Base-by-base conservation (phyloP, 2,888 invertebrate species). In the Blera fallax region DNA sequence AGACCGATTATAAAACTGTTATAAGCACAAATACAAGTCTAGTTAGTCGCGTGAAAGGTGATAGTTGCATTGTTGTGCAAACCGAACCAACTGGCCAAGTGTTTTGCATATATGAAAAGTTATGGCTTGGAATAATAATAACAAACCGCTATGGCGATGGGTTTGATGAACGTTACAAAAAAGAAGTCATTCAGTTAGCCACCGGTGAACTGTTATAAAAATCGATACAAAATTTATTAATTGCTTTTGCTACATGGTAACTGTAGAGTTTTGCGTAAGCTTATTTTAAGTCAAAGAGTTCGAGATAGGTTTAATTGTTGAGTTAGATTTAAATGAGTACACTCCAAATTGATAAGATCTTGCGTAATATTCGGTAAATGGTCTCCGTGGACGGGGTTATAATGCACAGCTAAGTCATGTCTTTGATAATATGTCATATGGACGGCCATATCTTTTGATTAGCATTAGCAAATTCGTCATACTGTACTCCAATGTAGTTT, bases 1-100 rank as follows among this genome's bases (percentile, higher is more conserved):
- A 48, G 45, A 45, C 37, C 62, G 76, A 48, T 45, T 56, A 69
- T 62, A 72, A 58, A 69, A 81, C 76, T 32, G 81, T 81, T 69
- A 27, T 69, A 50, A 45, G 43, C 74, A 69, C 62, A 70, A 43
- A 52, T 50, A 14, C 50, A 21, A 34, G 6, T 50, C 8, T 21
- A n/a, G 27, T 40, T 54, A 40, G 10, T 43, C 11, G n/a, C 45
- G 48, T 48, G 58, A 72, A 72, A 72, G 58, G 72, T 37, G 48
- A 58, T 45, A 60, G 37, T 45, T 62, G 43, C 43, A 62, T 62
- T 3, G 40, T 62, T 3, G 40, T 43, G 48, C 62, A 62, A 73
- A 40, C 27, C 18, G 32, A 62, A 43, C 21, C 21, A 52, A 58
- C 37, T 73, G 16, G 14, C 29, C 18, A n/a, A 32, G 4, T 43